phyloP scores from a whole-genome alignment of 2,797 vertebrate genomes.

The Linurgus olivaceus region DNA sequence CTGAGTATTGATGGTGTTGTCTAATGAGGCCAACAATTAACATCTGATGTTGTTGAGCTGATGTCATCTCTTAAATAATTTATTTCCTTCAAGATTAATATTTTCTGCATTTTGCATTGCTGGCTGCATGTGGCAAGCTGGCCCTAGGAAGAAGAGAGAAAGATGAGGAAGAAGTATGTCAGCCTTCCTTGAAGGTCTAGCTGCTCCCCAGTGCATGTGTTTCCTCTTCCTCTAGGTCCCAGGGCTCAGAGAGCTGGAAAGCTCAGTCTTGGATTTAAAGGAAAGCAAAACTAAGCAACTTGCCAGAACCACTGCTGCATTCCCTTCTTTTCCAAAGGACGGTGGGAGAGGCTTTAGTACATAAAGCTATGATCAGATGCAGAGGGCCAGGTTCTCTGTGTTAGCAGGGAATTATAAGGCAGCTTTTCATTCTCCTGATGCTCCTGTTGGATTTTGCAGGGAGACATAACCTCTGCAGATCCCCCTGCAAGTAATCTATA shows the following conservation, averaged over 20 bases:
- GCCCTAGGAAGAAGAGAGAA: background rate
- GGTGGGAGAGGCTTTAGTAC: background rate
- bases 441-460: background rate
- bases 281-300: background rate
- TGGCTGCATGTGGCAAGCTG: background rate
- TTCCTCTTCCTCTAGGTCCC: background rate
- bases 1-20: background rate
- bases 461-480: background rate
- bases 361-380: background rate
- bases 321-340: background rate
- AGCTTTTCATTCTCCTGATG: background rate
- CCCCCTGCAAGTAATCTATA: background rate
- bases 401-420: background rate
- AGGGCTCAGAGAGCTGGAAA: background rate
- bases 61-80: background rate
- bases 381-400: background rate
- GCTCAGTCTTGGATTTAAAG: background rate
- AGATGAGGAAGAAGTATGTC: background rate
- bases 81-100: background rate
- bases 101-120: background rate
- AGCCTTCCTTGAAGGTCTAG: background rate
- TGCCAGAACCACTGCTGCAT: background rate
- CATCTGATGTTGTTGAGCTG: background rate
- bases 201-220: background rate
- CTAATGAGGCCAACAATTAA: constrained; percentile 1